Evolutionary conservation across 2,888 invertebrate species (phyloP).

Genomic region (Heliconius erato): DNA sequence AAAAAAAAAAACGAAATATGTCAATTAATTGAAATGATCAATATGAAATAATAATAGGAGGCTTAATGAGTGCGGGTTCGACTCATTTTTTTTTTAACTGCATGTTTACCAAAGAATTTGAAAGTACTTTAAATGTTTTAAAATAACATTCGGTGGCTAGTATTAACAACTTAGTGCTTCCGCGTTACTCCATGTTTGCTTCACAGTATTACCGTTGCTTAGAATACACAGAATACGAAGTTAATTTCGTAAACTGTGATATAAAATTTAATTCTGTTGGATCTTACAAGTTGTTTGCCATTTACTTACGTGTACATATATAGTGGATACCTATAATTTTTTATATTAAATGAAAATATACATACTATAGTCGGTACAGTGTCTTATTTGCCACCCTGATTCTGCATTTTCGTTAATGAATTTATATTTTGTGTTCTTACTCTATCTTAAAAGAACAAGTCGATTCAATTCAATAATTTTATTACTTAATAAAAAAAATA

Average conservation of each 20-base stretch:
- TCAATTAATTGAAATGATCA: constrained; percentile 13
- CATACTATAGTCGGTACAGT: constrained; percentile 55
- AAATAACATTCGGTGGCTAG: constrained; percentile 32
- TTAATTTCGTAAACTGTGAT: constrained; percentile 47
- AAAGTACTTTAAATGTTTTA: neutral
- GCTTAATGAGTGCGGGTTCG: constrained; percentile 8
- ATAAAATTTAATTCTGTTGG: constrained; percentile 60
- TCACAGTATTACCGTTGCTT: constrained; percentile 61
- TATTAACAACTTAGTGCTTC: constrained; percentile 41
- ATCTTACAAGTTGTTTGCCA: constrained; percentile 77
- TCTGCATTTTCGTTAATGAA: too few species aligned
- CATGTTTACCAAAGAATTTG: constrained; percentile 26
- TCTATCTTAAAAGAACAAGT: too few species aligned
- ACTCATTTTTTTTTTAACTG: constrained; percentile 2
- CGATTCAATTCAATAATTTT: too few species aligned
- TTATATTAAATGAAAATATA: constrained; percentile 81
- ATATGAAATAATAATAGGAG: neutral
- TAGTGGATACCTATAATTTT: constrained; percentile 81
- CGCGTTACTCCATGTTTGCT: constrained; percentile 47
- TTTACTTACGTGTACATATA: constrained; percentile 83
- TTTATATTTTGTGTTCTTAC: too few species aligned
- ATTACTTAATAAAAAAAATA: too few species aligned
- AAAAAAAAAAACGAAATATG: neutral
- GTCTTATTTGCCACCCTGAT: constrained; percentile 48
- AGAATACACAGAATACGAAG: constrained; percentile 48